These are phyloP conservation scores for Folsomia manolachei DNA, from an alignment of 2,888 invertebrate species.

Conservation along the genomic window DNA sequence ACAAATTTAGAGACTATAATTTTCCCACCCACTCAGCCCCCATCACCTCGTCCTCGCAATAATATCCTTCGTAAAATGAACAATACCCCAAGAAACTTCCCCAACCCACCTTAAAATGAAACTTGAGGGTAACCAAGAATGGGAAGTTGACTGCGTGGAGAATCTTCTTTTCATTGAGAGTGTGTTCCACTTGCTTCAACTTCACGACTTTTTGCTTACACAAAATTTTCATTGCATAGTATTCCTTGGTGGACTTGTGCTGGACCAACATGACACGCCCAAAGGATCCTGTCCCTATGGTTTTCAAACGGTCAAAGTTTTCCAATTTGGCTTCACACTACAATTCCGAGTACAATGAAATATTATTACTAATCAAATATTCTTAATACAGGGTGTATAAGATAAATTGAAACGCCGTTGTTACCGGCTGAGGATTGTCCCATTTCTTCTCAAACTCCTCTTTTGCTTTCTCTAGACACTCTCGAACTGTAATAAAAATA, in stretches of 20 bases:
- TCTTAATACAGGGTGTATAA: no score
- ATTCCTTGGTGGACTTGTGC: conserved; percentile 88
- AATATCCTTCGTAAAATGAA: conserved; percentile 42
- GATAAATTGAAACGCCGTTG: no score
- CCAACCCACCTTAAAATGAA: conserved; percentile 64
- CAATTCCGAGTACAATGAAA: no score
- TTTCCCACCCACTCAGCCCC: conserved; percentile 67
- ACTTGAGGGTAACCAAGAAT: conserved; percentile 93
- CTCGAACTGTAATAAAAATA: conserved; percentile 70
- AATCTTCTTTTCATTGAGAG: conserved; percentile 97
- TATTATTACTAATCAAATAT: no score
- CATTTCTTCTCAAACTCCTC: conserved; percentile 98
- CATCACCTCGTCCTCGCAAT: conserved; percentile 49
- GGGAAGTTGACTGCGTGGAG: conserved; percentile 98
- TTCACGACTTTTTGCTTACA: conserved; percentile 99
- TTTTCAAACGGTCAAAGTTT: conserved; percentile 98
- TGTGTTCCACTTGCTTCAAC: conserved; percentile 99
- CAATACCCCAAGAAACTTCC: conserved; percentile 37
- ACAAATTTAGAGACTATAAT: conserved; percentile 48
- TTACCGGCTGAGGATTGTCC: conserved; percentile 69
- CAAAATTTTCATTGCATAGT: conserved; percentile 99
- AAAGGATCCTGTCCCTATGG: conserved; percentile 97
- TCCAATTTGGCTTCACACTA: conserved; percentile 90
- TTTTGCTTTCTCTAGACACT: conserved; percentile 95
- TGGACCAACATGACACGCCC: conserved; percentile 99